Evolutionary conservation across 1,140 invertebrate species (phyloP).

Genomic region (Patella vulgata): DNA sequence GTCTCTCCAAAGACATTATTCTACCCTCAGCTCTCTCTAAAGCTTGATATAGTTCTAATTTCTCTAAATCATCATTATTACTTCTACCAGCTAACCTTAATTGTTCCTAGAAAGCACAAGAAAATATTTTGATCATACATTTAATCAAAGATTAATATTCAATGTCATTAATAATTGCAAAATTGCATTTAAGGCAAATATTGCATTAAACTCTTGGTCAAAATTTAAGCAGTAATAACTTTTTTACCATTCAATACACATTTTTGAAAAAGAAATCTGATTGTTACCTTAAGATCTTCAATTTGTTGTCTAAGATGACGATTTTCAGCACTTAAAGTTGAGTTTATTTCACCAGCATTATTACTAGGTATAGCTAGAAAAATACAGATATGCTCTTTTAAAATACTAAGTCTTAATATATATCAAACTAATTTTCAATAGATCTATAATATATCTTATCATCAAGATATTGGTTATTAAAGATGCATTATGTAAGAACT

Average conservation of each 20-base stretch:
- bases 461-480: too few relatives aligned
- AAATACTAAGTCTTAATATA: too few relatives aligned
- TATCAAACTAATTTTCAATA: too few relatives aligned
- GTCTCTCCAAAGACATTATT: slow-evolving; percentile 61
- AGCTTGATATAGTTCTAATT: slow-evolving; percentile 61
- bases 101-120: slow-evolving; percentile 38
- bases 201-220: too few relatives aligned
- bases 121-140: neutral
- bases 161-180: too few relatives aligned
- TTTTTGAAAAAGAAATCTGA: too few relatives aligned
- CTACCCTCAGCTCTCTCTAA: slow-evolving; percentile 60
- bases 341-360: slow-evolving; percentile 44
- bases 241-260: too few relatives aligned
- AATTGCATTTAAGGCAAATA: too few relatives aligned
- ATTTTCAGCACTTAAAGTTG: slow-evolving; percentile 55
- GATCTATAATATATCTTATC: too few relatives aligned
- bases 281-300: slow-evolving; percentile 52
- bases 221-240: too few relatives aligned
- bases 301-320: slow-evolving; percentile 47
- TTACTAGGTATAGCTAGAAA: slow-evolving; percentile 25
- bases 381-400: neutral
- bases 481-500: too few relatives aligned
- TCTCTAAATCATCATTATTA: slow-evolving; percentile 51
- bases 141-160: too few relatives aligned
- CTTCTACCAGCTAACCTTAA: slow-evolving; percentile 29